Percentiles rank a stretch among this genome's conserved stretches.
Conservation (phyloP, 2,888 invertebrate genomes). For the Sarcophaga subvicina region DNA sequence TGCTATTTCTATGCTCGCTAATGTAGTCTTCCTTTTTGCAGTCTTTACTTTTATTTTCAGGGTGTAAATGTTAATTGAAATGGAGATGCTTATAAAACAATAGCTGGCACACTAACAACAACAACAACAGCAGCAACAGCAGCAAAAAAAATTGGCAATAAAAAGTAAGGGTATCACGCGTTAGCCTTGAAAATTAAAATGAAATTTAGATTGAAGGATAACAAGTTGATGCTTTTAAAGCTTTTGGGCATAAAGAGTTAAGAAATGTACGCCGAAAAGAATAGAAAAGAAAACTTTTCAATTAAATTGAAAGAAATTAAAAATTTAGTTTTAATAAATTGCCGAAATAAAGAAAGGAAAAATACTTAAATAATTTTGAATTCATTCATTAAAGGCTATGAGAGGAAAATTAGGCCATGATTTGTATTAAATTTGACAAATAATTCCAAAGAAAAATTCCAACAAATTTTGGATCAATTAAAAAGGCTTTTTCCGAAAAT, state of each 20-base stretch:
- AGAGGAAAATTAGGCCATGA: not conserved
- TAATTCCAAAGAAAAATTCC: no score
- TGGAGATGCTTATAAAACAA: conserved; percentile 52
- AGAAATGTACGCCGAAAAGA: not conserved
- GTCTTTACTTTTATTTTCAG: not conserved
- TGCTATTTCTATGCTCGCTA: conserved; percentile 24
- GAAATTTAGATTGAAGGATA: conserved; percentile 52
- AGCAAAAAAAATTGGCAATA: not conserved
- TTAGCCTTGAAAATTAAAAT: conserved; percentile 53
- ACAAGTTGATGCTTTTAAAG: conserved; percentile 30
- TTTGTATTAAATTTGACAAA: no score
- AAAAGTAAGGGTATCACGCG: not conserved
- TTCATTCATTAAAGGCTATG: not conserved
- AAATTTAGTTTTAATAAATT: not conserved
- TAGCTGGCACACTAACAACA: not conserved
- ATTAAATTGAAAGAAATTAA: not conserved
- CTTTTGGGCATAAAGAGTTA: conserved; percentile 17
- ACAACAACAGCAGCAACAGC: not conserved
- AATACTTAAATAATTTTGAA: no score
- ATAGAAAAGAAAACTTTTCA: not conserved
- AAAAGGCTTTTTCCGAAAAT: no score
- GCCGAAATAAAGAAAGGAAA: no score
- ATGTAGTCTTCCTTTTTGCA: not conserved
- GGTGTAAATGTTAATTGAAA: conserved; percentile 63
- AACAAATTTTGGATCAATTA: no score